Evolutionary conservation across 2,888 invertebrate species (phyloP), one percentile per base, ranked within the genome.

Genomic region (Octonoba sinensis): DNA sequence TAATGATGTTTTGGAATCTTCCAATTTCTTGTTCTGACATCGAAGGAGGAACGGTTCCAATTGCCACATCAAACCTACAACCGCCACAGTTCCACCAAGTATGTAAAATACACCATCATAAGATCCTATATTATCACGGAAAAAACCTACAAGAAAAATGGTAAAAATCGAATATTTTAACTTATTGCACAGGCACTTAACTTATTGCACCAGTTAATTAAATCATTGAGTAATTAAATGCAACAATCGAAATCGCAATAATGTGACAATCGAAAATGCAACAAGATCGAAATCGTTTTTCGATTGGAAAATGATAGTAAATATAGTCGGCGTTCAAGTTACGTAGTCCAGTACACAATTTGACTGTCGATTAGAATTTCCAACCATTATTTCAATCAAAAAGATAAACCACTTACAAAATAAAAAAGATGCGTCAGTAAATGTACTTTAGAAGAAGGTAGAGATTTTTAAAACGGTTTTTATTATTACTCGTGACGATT

Each of bases 81-180:
- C 22, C 3, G 70, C 69, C 3, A 54, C 56, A 20, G 66, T 6
- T 8, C 70, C 70, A 6, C 82, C 82, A 0, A 65, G 56, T 1
- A 82, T 60, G 51, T 82, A 56, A 46, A 76, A 82, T 16, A 82
- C 66, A 16, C 60, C 44, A 54, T 82, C 65, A 54, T 82, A 82
- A 2, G 82, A 72, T 11, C 82, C 82, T 1, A 36, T 69, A 2
- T 46, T 72, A 65, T 82, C 82, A 3, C 82, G 59, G 47, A 82
- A 82, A 56, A 46, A 82, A 16, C 82, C 82, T 82, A 24, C 11
- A 70, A 65, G 24, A 8, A 44, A 59, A 66, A 51, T 36, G 36
- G 6, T 36, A 57, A 73, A n/a, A 4, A 64, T 44, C 44, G 20
- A 1, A 15, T 3, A 8, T 15, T 46, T 18, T 22, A 15, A 44